These are phyloP conservation scores for Eurois occulta DNA, from an alignment of 2,888 invertebrate species.

Conservation along the genomic window DNA sequence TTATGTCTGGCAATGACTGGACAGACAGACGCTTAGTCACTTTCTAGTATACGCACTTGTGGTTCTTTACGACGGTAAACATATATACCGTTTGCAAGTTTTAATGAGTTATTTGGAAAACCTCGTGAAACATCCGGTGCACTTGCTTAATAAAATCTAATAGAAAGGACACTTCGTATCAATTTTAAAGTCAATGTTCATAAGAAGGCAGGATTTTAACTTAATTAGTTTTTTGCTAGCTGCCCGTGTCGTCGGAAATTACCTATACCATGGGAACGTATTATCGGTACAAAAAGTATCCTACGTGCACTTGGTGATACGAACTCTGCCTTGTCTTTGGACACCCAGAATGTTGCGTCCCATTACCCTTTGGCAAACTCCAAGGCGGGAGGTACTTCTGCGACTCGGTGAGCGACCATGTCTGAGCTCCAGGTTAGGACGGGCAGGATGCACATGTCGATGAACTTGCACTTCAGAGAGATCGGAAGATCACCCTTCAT, in stretches of 20 bases:
- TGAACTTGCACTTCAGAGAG: not conserved
- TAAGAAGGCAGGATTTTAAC: not conserved
- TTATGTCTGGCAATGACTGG: slow-evolving; percentile 22
- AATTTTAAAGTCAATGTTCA: not conserved
- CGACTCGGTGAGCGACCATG: too few relatives aligned
- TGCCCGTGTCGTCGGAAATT: not conserved
- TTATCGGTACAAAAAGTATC: too few relatives aligned
- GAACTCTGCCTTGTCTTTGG: too few relatives aligned
- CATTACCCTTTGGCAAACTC: too few relatives aligned
- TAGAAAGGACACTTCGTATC: not conserved
- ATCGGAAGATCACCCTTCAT: not conserved
- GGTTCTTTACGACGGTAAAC: slow-evolving; percentile 39
- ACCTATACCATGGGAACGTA: not conserved
- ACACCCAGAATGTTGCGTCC: too few relatives aligned
- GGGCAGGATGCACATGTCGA: too few relatives aligned
- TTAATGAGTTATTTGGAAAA: slow-evolving; percentile 18
- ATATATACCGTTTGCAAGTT: slow-evolving; percentile 17
- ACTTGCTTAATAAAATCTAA: not conserved
- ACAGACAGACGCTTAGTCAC: slow-evolving; percentile 31
- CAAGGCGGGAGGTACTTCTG: too few relatives aligned
- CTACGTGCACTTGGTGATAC: not conserved
- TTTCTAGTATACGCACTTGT: slow-evolving; percentile 14
- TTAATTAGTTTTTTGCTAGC: not conserved
- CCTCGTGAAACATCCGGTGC: slow-evolving; percentile 9
- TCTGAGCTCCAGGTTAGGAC: too few relatives aligned